Conservation (phyloP, 2,888 invertebrate genomes). For the Plebejus argus region DNA sequence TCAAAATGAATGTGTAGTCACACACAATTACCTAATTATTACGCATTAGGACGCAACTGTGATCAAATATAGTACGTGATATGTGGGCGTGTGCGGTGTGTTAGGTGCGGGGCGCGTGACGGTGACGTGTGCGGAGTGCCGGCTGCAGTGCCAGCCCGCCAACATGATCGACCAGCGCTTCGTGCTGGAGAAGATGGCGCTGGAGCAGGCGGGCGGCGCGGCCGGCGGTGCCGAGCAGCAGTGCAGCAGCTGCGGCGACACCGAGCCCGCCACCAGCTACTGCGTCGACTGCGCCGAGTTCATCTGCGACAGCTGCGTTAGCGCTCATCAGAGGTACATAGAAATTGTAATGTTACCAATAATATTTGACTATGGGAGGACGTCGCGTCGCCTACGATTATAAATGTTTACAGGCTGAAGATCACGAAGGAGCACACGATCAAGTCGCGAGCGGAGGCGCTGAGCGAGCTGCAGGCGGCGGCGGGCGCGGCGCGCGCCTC, state of each 20-base stretch:
- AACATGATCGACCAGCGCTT: slow-evolving; percentile 93
- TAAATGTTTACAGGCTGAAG: slow-evolving; percentile 81
- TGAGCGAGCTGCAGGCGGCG: slow-evolving; percentile 82
- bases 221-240: slow-evolving; percentile 64
- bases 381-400: too few species aligned
- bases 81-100: too few species aligned
- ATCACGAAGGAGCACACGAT: slow-evolving; percentile 97
- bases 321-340: slow-evolving; percentile 89
- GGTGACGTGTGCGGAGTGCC: slow-evolving; percentile 87
- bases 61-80: too few species aligned
- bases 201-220: slow-evolving; percentile 64
- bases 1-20: too few species aligned
- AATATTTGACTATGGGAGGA: too few species aligned
- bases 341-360: too few species aligned
- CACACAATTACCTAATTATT: too few species aligned
- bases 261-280: slow-evolving; percentile 91
- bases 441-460: slow-evolving; percentile 90
- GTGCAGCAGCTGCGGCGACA: slow-evolving; percentile 94
- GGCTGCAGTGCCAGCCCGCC: slow-evolving; percentile 85
- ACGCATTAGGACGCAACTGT: too few species aligned
- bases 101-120: slow-evolving; percentile 67
- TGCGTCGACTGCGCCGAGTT: slow-evolving; percentile 95
- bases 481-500: slow-evolving; percentile 70
- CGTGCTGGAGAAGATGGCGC: slow-evolving; percentile 83
- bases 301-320: slow-evolving; percentile 94